These are phyloP conservation scores for Clistopyga incitator DNA, from an alignment of 2,888 invertebrate species.

Conservation along the genomic window DNA sequence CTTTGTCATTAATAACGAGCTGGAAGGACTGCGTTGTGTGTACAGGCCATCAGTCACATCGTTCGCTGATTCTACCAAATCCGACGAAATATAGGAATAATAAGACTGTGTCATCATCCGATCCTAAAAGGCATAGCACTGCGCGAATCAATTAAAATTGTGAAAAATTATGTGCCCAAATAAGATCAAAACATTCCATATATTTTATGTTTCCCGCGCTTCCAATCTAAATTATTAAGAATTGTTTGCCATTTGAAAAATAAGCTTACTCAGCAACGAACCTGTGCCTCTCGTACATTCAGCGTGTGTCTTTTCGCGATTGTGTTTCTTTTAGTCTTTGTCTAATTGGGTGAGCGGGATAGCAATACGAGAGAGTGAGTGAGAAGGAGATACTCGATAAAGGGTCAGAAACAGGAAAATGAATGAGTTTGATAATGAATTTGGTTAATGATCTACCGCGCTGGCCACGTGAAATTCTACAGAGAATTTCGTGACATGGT, in stretches of 20 bases:
- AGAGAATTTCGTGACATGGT: slow-evolving; percentile 10
- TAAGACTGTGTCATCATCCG: slow-evolving; percentile 30
- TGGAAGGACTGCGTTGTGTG: slow-evolving; percentile 6
- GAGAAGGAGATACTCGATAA: slow-evolving; percentile 32
- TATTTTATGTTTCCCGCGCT: slow-evolving; percentile 55
- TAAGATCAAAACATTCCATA: slow-evolving; percentile 63
- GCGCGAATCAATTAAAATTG: slow-evolving; percentile 54
- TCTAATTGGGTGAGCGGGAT: slow-evolving; percentile 49
- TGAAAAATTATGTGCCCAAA: slow-evolving; percentile 45
- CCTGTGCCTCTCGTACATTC: slow-evolving; percentile 25
- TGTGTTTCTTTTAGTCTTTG: slow-evolving; percentile 50
- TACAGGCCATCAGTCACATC: slow-evolving; percentile 22
- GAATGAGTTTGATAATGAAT: slow-evolving; percentile 32
- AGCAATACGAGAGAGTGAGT: slow-evolving; percentile 43
- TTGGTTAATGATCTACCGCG: slow-evolving; percentile 52
- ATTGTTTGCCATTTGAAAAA: slow-evolving; percentile 3
- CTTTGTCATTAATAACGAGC: slow-evolving; percentile 35
- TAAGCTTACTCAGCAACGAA: slow-evolving; percentile 16
- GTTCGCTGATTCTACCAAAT: slow-evolving; percentile 7
- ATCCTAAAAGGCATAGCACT: slow-evolving; percentile 28
- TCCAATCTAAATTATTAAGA: slow-evolving; percentile 51
- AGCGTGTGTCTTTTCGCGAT: slow-evolving; percentile 38
- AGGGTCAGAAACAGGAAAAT: slow-evolving; percentile 41
- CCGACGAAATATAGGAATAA: slow-evolving; percentile 18
- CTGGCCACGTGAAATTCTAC: slow-evolving; percentile 54